These are phyloP conservation scores for Origma solitaria DNA, from an alignment of 2,113 vertebrate genomes.

Conservation along the genomic window DNA sequence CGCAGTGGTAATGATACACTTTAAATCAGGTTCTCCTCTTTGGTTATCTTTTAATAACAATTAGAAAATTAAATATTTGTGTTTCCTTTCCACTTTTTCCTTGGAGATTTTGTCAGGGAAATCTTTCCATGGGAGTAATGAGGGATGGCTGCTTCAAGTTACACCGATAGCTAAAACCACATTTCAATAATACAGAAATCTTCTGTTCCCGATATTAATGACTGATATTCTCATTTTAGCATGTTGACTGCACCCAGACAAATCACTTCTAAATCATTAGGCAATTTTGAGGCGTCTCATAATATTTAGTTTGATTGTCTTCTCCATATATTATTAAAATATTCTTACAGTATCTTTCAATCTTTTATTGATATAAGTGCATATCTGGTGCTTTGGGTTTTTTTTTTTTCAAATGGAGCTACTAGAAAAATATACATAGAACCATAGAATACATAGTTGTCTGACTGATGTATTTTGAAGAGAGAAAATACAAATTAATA, in stretches of 20 bases:
- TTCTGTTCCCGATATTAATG: background rate
- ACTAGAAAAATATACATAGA: background rate
- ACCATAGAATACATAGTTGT: background rate
- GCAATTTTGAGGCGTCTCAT: background rate
- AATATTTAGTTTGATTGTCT: background rate
- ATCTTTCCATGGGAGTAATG: background rate
- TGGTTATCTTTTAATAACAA: background rate
- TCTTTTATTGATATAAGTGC: background rate
- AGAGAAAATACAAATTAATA: background rate
- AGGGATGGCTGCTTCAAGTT: background rate
- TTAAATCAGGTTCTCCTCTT: conserved; percentile 10
- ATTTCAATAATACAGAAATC: background rate
- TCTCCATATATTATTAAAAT: background rate
- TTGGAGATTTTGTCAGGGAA: background rate
- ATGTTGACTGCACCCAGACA: background rate
- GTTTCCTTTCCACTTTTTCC: background rate
- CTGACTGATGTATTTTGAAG: background rate
- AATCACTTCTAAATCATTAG: background rate
- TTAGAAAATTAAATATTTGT: background rate
- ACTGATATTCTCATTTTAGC: background rate
- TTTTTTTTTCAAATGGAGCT: background rate
- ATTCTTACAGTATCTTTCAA: background rate
- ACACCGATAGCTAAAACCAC: background rate
- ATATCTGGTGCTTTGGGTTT: background rate
- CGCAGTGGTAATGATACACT: background rate